Evolutionary conservation across 2,888 invertebrate genomes (phyloP).

Genomic region (Onthophagus sagittarius): DNA sequence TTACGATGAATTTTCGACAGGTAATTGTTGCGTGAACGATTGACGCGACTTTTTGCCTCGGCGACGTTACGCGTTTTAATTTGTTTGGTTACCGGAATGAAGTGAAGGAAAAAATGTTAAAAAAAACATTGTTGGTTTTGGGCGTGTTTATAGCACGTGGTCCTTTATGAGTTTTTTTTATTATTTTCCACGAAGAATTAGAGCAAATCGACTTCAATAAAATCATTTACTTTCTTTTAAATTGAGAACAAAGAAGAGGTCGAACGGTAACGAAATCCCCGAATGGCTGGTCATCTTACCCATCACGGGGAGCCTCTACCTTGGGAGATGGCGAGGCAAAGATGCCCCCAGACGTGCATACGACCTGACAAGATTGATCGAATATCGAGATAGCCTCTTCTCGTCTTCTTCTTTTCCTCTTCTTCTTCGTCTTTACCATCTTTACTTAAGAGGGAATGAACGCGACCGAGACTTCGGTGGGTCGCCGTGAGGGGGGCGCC

Average conservation of each 20-base stretch:
- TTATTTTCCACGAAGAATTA: neutral
- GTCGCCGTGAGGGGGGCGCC: neutral
- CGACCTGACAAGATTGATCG: neutral
- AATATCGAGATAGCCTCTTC: neutral
- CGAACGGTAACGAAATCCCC: too few species aligned
- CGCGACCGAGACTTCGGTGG: neutral
- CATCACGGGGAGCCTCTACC: neutral
- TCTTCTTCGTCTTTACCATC: too few species aligned
- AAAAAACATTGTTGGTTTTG: neutral
- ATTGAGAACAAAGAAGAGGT: neutral
- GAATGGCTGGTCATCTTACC: neutral
- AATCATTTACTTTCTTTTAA: neutral
- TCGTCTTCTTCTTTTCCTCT: too few species aligned
- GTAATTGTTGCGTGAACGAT: neutral
- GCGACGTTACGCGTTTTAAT: neutral
- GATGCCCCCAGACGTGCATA: neutral
- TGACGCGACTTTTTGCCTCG: neutral
- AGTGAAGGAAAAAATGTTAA: neutral
- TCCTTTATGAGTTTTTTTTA: neutral
- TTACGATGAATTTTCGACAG: neutral
- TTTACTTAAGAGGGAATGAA: neutral
- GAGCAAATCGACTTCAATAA: too few species aligned
- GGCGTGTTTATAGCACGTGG: neutral
- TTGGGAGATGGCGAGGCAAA: neutral
- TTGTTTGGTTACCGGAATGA: neutral